Conservation (phyloP, 2,113 vertebrate genomes). For the Nibea coibor region DNA sequence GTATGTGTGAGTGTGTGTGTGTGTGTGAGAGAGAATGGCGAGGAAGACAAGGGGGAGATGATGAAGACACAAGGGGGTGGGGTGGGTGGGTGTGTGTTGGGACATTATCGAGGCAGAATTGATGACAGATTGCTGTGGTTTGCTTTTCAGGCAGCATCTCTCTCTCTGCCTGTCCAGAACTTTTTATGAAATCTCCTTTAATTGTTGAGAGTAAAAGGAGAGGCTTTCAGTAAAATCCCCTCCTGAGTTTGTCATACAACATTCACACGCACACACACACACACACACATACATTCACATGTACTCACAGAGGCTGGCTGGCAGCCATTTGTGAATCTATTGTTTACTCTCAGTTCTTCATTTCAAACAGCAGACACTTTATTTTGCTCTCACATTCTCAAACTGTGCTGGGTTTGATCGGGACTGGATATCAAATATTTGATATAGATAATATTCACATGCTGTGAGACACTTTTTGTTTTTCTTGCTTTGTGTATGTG, state of each 20-base stretch:
- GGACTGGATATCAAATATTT: neutral
- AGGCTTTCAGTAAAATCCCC: constrained; percentile 60
- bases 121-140: constrained; percentile 65
- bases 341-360: constrained; percentile 69
- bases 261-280: constrained; percentile 13
- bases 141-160: constrained; percentile 37
- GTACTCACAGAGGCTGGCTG: constrained; percentile 31
- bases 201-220: constrained; percentile 66
- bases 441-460: constrained; percentile 18
- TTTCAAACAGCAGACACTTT: constrained; percentile 67
- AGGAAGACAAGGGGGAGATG: constrained; percentile 64
- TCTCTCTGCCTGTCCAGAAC: constrained; percentile 31
- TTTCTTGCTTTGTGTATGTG: neutral
- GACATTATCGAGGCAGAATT: constrained; percentile 70
- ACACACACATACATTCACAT: neutral
- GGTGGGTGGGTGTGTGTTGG: neutral
- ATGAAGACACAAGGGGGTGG: constrained; percentile 39
- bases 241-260: constrained; percentile 22
- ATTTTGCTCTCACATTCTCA: constrained; percentile 23
- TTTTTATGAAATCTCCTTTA: constrained; percentile 67
- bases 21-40: constrained; percentile 16
- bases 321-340: constrained; percentile 73
- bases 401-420: constrained; percentile 38
- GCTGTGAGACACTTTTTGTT: neutral
- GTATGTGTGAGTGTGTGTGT: constrained; percentile 25